Conservation (phyloP, 2,888 invertebrate species). For the Abscondita cerata region DNA sequence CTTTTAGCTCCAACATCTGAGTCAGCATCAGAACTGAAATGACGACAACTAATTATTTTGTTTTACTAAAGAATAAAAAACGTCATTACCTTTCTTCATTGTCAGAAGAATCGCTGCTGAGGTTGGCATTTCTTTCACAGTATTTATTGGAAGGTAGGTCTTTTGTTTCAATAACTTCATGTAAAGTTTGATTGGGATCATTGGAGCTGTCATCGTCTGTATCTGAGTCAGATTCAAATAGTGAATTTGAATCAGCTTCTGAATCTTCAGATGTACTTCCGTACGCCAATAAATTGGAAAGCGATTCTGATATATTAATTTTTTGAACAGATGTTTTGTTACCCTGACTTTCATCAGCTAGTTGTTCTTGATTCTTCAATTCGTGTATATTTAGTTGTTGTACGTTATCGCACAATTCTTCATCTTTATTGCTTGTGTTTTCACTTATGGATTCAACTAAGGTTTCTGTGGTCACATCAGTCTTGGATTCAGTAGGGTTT, state of each 20-base stretch:
- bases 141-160: neutral
- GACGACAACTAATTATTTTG: neutral
- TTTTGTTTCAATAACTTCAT: too few species aligned
- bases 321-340: slow-evolving; percentile 14
- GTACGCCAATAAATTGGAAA: slow-evolving; percentile 39
- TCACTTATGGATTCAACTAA: slow-evolving; percentile 10
- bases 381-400: slow-evolving; percentile 13
- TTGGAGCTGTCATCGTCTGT: slow-evolving; percentile 9
- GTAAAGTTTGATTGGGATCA: neutral
- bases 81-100: slow-evolving; percentile 2
- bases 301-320: slow-evolving; percentile 21
- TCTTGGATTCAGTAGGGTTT: slow-evolving; percentile 15
- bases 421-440: slow-evolving; percentile 24
- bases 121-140: neutral
- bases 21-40: slow-evolving; percentile 17
- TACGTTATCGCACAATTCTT: slow-evolving; percentile 13
- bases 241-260: slow-evolving; percentile 25
- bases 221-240: slow-evolving; percentile 18
- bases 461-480: slow-evolving; percentile 19
- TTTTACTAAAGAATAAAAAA: neutral
- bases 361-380: slow-evolving; percentile 14
- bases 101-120: slow-evolving; percentile 11
- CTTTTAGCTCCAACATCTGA: slow-evolving; percentile 22
- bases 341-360: slow-evolving; percentile 11
- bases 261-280: slow-evolving; percentile 34